Percentiles rank a stretch among this genome's conserved stretches.
Conservation (phyloP, 2,888 invertebrate genomes). For the Caenorhabditis parvicauda region DNA sequence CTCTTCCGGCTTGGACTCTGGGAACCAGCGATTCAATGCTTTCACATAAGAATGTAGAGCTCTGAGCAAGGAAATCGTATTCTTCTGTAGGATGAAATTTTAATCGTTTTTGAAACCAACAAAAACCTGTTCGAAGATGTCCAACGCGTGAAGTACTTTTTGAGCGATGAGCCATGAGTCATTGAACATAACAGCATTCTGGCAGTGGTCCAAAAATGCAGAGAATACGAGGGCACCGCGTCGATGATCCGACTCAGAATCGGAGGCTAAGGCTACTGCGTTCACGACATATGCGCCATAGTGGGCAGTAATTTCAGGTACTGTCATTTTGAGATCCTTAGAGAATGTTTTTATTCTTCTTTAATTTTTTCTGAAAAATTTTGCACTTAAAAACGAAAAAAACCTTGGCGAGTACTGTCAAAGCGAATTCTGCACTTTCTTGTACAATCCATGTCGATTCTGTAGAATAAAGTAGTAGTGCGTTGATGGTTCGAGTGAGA, state of each 20-base stretch:
- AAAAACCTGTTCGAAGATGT: constrained; percentile 30
- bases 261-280: constrained; percentile 8
- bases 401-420: too few species aligned
- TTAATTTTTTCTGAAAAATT: too few species aligned
- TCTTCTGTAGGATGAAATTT: constrained; percentile 7
- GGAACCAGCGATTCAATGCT: constrained; percentile 30
- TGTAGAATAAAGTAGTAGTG: too few species aligned
- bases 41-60: constrained; percentile 29
- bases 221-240: constrained; percentile 32
- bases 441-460: too few species aligned
- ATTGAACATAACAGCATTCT: constrained; percentile 23
- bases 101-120: neutral
- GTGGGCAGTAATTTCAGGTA: neutral
- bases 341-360: too few species aligned
- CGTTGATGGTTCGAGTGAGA: too few species aligned
- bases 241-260: constrained; percentile 11
- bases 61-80: constrained; percentile 21
- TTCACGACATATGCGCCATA: constrained; percentile 5
- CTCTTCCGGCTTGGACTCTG: constrained; percentile 8
- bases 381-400: too few species aligned
- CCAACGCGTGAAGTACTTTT: constrained; percentile 35
- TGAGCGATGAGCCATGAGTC: constrained; percentile 17
- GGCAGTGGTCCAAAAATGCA: constrained; percentile 19
- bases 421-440: too few species aligned
- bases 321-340: too few species aligned